Percentiles rank a stretch among this genome's conserved stretches.
Conservation (phyloP, 2,113 vertebrate species). For the Paradoxurus hermaphroditus region DNA sequence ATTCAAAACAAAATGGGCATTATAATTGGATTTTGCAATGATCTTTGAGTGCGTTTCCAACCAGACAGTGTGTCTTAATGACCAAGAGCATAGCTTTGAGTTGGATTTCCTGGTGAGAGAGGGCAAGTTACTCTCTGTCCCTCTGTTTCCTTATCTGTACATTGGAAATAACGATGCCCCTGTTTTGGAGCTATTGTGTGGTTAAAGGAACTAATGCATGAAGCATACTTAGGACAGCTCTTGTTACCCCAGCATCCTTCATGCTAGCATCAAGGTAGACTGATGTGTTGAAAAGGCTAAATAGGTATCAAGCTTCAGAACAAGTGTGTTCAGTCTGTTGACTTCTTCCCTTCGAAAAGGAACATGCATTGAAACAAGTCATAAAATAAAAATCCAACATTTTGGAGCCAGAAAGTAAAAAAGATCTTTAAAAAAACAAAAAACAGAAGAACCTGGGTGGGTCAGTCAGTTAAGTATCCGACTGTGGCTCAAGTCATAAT, state of each 20-base stretch:
- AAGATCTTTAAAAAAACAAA: neutral
- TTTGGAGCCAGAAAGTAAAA: conserved; percentile 8
- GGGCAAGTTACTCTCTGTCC: neutral
- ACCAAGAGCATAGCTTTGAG: neutral
- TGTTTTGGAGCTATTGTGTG: neutral
- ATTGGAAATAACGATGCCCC: neutral
- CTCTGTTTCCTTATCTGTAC: conserved; percentile 12
- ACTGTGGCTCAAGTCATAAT: too few relatives aligned
- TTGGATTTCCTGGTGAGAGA: neutral
- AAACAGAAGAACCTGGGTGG: too few relatives aligned
- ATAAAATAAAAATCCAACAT: conserved; percentile 29
- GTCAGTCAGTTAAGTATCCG: too few relatives aligned
- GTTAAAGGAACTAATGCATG: neutral
- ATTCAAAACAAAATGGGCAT: neutral
- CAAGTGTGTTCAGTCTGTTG: neutral
- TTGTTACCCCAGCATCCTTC: neutral
- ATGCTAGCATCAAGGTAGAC: neutral
- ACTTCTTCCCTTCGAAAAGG: neutral
- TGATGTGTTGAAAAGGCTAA: neutral
- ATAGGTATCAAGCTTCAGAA: neutral
- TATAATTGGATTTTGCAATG: neutral
- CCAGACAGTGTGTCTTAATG: neutral
- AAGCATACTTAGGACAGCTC: neutral
- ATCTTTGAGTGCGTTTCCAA: neutral
- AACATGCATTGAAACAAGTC: neutral